Percentiles rank a stretch among this genome's conserved stretches.
Conservation (phyloP, 1,140 invertebrate genomes). For the Akabosia matsudoensis region DNA sequence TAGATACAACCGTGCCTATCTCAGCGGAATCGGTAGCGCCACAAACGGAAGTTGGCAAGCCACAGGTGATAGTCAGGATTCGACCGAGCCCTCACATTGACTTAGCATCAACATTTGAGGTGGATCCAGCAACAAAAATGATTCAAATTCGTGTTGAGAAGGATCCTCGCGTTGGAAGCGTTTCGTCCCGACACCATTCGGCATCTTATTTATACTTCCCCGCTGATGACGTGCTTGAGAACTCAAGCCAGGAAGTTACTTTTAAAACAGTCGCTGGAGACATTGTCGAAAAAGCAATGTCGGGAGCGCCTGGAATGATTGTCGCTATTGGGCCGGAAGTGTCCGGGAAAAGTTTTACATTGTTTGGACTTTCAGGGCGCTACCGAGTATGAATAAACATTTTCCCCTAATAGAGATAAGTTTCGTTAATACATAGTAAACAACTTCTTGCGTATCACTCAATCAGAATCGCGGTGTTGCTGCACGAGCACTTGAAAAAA, state of each 20-base stretch:
- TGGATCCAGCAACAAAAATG: background rate
- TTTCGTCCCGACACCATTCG: background rate
- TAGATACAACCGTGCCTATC: too few species aligned
- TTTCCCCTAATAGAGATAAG: background rate
- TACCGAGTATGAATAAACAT: slow-evolving; percentile 32
- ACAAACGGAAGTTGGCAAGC: slow-evolving; percentile 16
- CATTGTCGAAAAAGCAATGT: slow-evolving; percentile 35
- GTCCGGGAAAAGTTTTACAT: slow-evolving; percentile 38
- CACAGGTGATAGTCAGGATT: slow-evolving; percentile 31
- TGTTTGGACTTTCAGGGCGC: slow-evolving; percentile 26
- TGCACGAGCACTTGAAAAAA: slow-evolving; percentile 29
- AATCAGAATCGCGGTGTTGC: slow-evolving; percentile 35
- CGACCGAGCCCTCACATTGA: slow-evolving; percentile 15
- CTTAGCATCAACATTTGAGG: background rate
- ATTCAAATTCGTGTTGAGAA: background rate
- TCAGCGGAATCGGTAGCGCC: too few species aligned
- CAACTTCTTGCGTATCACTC: background rate
- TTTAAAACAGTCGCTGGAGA: slow-evolving; percentile 24
- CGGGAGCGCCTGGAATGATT: slow-evolving; percentile 34
- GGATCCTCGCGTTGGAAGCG: background rate
- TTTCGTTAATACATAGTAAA: background rate
- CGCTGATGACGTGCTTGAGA: slow-evolving; percentile 12
- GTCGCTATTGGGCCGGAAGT: slow-evolving; percentile 31
- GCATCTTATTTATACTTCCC: background rate
- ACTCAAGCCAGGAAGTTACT: slow-evolving; percentile 31